phyloP scores from a whole-genome alignment of 2,888 invertebrate genomes.

The Phengaris alcon region DNA sequence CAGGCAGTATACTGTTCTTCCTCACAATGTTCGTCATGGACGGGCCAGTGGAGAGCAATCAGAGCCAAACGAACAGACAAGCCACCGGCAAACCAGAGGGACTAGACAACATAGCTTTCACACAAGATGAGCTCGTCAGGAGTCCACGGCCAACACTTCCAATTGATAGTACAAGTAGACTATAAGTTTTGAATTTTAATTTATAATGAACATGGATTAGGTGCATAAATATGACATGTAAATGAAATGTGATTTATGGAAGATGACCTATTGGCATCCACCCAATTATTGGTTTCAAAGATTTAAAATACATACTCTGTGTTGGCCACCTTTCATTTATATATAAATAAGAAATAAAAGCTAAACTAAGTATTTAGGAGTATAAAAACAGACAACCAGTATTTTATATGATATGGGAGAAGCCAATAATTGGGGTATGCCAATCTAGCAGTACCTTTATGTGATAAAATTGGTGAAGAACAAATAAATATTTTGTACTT shows the following conservation, averaged over 20 bases:
- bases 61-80: slow-evolving; percentile 36
- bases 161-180: slow-evolving; percentile 21
- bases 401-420: no score
- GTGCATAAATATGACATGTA: not conserved
- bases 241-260: not conserved
- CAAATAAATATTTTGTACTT: no score
- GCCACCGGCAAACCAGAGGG: slow-evolving; percentile 52
- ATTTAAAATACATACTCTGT: no score
- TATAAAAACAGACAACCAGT: no score
- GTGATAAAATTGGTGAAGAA: no score
- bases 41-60: slow-evolving; percentile 62
- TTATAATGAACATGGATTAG: not conserved
- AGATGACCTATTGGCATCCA: no score
- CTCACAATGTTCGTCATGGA: slow-evolving; percentile 90
- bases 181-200: slow-evolving; percentile 6
- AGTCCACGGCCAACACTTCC: slow-evolving; percentile 35
- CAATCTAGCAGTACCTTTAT: no score
- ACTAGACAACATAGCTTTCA: slow-evolving; percentile 77
- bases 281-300: no score
- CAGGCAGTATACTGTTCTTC: slow-evolving; percentile 90
- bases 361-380: no score
- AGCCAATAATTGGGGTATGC: no score
- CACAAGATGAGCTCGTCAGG: slow-evolving; percentile 64
- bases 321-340: no score
- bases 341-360: no score